Evolutionary conservation across 2,113 vertebrate species (phyloP).

Genomic region (Eulemur macaco): DNA sequence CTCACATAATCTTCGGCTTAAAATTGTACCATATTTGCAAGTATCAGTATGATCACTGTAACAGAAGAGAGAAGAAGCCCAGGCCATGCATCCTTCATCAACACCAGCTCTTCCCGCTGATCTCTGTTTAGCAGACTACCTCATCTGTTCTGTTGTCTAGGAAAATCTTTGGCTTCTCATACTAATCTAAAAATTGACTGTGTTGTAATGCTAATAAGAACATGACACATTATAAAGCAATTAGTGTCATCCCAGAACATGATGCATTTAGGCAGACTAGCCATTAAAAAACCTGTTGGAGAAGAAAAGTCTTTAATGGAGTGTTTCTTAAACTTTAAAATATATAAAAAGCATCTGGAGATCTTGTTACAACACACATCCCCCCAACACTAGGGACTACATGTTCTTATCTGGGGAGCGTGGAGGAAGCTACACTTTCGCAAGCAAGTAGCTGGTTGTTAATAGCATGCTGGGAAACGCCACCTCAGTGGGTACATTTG

Average conservation of each 20-base stretch:
- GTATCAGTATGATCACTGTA: not conserved
- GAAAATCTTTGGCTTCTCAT: not conserved
- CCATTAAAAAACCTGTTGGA: not conserved
- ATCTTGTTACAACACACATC: too few relatives aligned
- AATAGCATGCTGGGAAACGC: not conserved
- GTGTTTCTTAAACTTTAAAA: not conserved
- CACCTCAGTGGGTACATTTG: accelerated
- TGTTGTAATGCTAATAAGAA: not conserved
- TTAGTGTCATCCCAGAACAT: not conserved
- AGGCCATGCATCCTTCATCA: not conserved
- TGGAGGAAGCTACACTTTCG: accelerated
- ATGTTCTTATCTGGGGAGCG: too few relatives aligned
- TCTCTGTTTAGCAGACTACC: not conserved
- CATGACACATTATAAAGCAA: not conserved
- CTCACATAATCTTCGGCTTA: not conserved
- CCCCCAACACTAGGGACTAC: too few relatives aligned
- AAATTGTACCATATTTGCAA: not conserved
- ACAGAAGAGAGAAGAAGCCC: not conserved
- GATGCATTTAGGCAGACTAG: not conserved
- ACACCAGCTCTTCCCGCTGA: accelerated
- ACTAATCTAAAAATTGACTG: constrained; percentile 22
- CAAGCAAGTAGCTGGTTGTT: not conserved
- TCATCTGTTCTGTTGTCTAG: not conserved
- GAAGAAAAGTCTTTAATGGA: not conserved
- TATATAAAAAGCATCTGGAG: too few relatives aligned